Evolutionary conservation across 2,797 vertebrate species (phyloP), one percentile per base, ranked within the genome.

Genomic region (Muraenolepis orangiensis): DNA sequence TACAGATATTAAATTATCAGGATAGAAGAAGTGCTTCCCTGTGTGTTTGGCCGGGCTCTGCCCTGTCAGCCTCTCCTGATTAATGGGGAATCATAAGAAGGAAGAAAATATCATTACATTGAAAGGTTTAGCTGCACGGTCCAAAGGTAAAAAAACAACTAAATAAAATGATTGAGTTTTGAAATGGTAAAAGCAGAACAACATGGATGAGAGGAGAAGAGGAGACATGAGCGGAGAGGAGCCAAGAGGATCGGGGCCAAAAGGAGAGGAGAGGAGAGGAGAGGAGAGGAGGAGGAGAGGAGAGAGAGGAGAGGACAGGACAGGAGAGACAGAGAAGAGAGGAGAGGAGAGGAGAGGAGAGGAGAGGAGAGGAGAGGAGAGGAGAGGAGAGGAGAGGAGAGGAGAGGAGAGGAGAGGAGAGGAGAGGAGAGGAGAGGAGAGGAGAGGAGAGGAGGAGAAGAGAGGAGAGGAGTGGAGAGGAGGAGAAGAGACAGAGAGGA

Each of bases 1-100:
- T n/a, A n/a, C n/a, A n/a, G n/a, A n/a, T n/a, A n/a, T n/a, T n/a
- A n/a, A n/a, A n/a, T n/a, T n/a, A n/a, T n/a, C n/a, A n/a, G n/a
- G n/a, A n/a, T n/a, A n/a, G n/a, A n/a, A n/a, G n/a, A n/a, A n/a
- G 77, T 64, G 76, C 42, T 20, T 71, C 7, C 5, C 1, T 51
- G 67, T 78, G 72, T 77, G 66, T 61, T 64, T n/a, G 26, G 6
- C n/a, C 3, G 23, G 3, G 32, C 28, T 40, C 7, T 42, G 40
- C 78, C 51, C 13, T 68, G 46, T 20, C n/a, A 57, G 51, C n/a
- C 20, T 23, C 6, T 23, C 51, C 51, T 57, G 51, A 57, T 57
- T 57, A 23, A 57, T 57, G 51, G 20, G 6, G 18, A 51, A 51
- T 51, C 18, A 51, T 51, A 51, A 3, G 18, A 18, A 51, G 42